These are phyloP conservation scores for Macrostomum lignano DNA, from an alignment of 1,140 invertebrate species.

Conservation along the genomic window DNA sequence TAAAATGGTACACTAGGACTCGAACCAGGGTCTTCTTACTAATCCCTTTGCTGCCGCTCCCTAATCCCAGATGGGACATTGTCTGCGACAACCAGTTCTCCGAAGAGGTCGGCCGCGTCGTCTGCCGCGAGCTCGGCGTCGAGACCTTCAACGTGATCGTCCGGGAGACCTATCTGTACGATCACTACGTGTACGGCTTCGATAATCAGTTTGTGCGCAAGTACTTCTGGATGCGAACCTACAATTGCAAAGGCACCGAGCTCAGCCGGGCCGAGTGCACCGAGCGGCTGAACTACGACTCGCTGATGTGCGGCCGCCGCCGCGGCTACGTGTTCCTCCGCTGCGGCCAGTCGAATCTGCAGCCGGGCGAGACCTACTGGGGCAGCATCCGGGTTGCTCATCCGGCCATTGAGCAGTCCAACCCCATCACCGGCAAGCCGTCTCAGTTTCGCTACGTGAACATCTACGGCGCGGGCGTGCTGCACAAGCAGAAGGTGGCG, in stretches of 20 bases:
- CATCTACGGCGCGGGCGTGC: conserved; percentile 68
- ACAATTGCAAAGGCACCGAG: conserved; percentile 53
- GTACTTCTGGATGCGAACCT: conserved; percentile 63
- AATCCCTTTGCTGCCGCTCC: too few relatives aligned
- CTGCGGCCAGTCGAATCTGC: conserved; percentile 49
- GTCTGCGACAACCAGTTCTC: conserved; percentile 75
- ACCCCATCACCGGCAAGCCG: conserved; percentile 45
- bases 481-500: conserved; percentile 65
- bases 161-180: conserved; percentile 18
- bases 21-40: too few relatives aligned
- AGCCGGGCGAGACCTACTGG: conserved; percentile 51
- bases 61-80: conserved; percentile 70
- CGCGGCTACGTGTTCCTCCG: conserved; percentile 62
- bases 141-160: conserved; percentile 48
- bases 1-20: too few relatives aligned
- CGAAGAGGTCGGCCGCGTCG: conserved; percentile 31
- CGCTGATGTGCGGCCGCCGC: conserved; percentile 16
- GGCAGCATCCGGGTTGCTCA: conserved; percentile 72
- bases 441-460: conserved; percentile 49
- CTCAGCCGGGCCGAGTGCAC: conserved; percentile 51
- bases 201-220: conserved; percentile 23
- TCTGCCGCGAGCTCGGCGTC: conserved; percentile 67
- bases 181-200: conserved; percentile 20
- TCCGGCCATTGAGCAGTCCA: conserved; percentile 45
- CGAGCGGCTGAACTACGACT: conserved; percentile 33